These are phyloP conservation scores for Serrognathus titanus DNA, from an alignment of 2,888 invertebrate genomes.

Conservation along the genomic window DNA sequence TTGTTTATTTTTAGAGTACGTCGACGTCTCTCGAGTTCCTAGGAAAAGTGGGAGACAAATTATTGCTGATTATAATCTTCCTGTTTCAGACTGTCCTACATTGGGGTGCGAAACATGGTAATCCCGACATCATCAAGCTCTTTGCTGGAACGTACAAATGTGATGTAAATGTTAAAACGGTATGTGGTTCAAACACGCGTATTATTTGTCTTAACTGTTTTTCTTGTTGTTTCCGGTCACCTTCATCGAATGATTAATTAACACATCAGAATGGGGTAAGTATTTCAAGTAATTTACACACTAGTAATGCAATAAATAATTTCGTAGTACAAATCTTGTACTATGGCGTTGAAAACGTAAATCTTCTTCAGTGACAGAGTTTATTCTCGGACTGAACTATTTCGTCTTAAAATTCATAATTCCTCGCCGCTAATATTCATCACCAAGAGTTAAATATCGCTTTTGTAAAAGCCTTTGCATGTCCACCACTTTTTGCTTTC, in stretches of 20 bases:
- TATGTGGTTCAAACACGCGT: conserved; percentile 48
- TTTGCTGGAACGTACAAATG: conserved; percentile 83
- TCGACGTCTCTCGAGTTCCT: conserved; percentile 1
- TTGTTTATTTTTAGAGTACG: conserved; percentile 20
- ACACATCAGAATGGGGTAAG: conserved; percentile 59
- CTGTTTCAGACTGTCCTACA: conserved; percentile 85
- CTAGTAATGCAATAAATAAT: neutral
- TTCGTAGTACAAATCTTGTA: no score
- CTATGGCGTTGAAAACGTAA: no score
- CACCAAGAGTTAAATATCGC: no score
- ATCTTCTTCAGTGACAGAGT: no score
- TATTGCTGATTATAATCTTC: conserved; percentile 21
- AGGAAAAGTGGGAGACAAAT: conserved; percentile 17
- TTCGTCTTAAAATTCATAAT: no score
- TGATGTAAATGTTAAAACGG: conserved; percentile 85
- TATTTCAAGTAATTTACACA: conserved; percentile 1
- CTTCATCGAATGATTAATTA: conserved; percentile 3
- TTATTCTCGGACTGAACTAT: no score
- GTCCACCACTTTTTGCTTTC: no score
- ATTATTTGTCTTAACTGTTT: conserved; percentile 7
- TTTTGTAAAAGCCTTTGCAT: no score
- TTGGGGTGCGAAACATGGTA: conserved; percentile 95
- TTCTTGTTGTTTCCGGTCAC: conserved; percentile 11
- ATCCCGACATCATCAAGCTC: conserved; percentile 85
- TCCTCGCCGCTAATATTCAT: no score